Evolutionary conservation across 2,888 invertebrate species (phyloP).

Genomic region (Mantis religiosa): DNA sequence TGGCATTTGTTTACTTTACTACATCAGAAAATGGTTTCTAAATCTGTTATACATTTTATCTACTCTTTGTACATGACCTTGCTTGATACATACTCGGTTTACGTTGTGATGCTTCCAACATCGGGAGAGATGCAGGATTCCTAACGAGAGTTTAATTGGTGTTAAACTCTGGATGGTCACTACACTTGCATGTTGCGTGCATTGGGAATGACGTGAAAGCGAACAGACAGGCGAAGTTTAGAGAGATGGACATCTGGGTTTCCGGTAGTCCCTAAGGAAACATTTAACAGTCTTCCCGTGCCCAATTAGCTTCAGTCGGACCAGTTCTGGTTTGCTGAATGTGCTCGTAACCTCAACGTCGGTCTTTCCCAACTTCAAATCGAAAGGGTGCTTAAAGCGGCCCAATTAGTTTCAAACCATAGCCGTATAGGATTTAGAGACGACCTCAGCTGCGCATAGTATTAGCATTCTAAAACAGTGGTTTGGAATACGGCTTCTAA

Average conservation of each 20-base stretch:
- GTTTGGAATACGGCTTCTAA: background rate
- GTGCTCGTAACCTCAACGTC: background rate
- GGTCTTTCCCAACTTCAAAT: background rate
- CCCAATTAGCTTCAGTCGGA: constrained; percentile 1
- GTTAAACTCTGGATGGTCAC: background rate
- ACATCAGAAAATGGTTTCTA: too few species aligned
- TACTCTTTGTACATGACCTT: too few species aligned
- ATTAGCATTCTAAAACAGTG: background rate
- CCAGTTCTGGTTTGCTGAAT: background rate
- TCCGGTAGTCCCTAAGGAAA: background rate
- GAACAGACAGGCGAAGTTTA: background rate
- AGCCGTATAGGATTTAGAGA: background rate
- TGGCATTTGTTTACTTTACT: too few species aligned
- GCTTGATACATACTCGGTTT: too few species aligned
- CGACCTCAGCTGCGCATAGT: background rate
- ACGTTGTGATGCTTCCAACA: background rate
- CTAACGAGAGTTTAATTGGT: background rate
- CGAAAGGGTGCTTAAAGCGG: background rate
- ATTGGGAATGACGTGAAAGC: background rate
- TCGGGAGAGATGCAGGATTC: background rate
- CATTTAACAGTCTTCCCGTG: background rate
- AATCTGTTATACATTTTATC: too few species aligned
- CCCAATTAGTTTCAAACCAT: background rate
- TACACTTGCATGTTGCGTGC: background rate
- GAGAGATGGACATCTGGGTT: background rate